Base-by-base conservation (phyloP, 2,113 vertebrate genomes). In the Nesogale talazaci region DNA sequence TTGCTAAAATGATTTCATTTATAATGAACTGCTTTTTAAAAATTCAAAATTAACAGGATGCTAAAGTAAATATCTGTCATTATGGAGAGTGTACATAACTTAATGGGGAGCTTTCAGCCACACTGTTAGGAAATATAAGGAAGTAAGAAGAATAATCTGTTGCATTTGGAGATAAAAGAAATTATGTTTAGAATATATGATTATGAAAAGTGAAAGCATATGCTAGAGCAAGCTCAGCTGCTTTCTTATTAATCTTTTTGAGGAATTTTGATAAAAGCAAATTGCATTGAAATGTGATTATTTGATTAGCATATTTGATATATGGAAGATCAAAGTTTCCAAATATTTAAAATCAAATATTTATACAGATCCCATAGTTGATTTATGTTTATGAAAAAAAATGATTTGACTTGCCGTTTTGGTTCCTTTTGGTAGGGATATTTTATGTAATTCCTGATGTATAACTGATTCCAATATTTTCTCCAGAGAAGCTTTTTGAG, bases 281-380 rank as follows among this genome's bases (percentile, higher is more conserved):
- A 86, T 42, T 90, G 67, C 93, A n/a, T 83, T 79, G 46, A 81
- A 88, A 84, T 15, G 34, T 85, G 29, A 10, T 74, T 93, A 36
- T 63, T 94, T 65, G 38, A 91, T 65, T 59, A 90, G 94, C 52
- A 56, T 82, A 72, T 52, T 77, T 93, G 29, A 83, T 88, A 81
- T 20, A 10, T 70, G 42, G 90, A 86, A 89, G 82, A 79, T 15
- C 12, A 94, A 40, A 92, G 90, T 42, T n/a, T 83, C 5, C 3
- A 94, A 88, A 90, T 89, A 95, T 72, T 89, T 96, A 52, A 89
- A 86, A 91, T 88, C 31, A 95, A 89, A 22, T 31, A 92, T 57
- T 94, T 17, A 85, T 86, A 65, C 36, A 83, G 61, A 88, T 42
- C 75, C 90, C 90, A 17, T 57, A 81, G 9, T 63, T 89, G 67